Base-by-base conservation (phyloP, 2,113 vertebrate species). In the Columba janthina region DNA sequence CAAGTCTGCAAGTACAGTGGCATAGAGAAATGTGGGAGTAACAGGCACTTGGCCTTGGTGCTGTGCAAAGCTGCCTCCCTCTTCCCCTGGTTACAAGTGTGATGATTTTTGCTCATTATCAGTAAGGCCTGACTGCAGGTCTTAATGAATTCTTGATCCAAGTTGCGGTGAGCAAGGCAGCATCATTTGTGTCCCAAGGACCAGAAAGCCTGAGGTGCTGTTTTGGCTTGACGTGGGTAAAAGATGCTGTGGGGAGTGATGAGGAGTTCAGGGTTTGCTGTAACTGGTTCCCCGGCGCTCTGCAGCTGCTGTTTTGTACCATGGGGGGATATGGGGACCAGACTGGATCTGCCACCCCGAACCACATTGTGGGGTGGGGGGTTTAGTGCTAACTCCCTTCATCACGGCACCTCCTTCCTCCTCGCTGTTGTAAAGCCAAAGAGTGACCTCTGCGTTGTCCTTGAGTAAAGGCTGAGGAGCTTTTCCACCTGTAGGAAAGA, bases 331-430 rank as follows among this genome's bases (percentile, higher is more conserved):
- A 14, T 13, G 28, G 40, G 65, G 29, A 54, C 54, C 20, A 4
- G n/a, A 3, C n/a, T 14, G 64, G 53, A 18, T 80, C 60, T 69
- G 73, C 67, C 18, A 15, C 31, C 44, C 58, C 44, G 60, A 34
- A 4, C n/a, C 8, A 0, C 20, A 77, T 5, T 12, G 66, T 25
- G 5, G 51, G 9, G n/a, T 5, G 26, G 67, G 3, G 21, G n/a
- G 10, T 6, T 9, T 5, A 3, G 42, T 69, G 81, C 34, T 77
- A 29, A 0, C 72, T 75, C 32, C 80, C 10, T 7, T n/a, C 3
- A 0, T 36, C 77, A 7, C 3, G 0, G 29, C 70, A 15, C 0
- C 0, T 50, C 46, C 13, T 42, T 26, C 60, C 48, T 54, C 25
- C 34, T 29, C 38, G 12, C 56, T 12, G n/a, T 4, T 25, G 4